phyloP scores from a whole-genome alignment of 2,888 invertebrate genomes.

The Taenaris catops region DNA sequence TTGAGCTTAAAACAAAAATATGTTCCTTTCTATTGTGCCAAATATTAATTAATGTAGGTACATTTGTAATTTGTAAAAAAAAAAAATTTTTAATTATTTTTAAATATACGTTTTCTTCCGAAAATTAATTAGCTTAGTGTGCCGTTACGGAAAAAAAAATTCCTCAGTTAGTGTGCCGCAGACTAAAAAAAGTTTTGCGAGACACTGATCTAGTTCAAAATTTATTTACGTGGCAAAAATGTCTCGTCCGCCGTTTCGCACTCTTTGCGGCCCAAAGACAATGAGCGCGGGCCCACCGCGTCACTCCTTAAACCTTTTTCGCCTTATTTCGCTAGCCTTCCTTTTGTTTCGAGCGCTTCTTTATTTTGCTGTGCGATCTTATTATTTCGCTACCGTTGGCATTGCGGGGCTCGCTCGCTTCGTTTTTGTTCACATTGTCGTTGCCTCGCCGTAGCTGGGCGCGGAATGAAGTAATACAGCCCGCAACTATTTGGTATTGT shows the following conservation, averaged over 20 bases:
- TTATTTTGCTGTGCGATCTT: constrained; percentile 78
- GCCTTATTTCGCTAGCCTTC: constrained; percentile 73
- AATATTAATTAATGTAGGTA: too few species aligned
- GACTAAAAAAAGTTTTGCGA: too few species aligned
- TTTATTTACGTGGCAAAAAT: too few species aligned
- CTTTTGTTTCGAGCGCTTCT: constrained; percentile 75
- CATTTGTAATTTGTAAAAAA: too few species aligned
- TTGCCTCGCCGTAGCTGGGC: constrained; percentile 39
- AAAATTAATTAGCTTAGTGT: too few species aligned
- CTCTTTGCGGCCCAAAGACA: constrained; percentile 41
- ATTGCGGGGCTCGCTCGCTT: constrained; percentile 54
- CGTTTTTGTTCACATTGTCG: constrained; percentile 56
- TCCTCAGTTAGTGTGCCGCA: too few species aligned
- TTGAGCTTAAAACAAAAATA: too few species aligned
- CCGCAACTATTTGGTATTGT: constrained; percentile 65
- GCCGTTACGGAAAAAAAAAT: too few species aligned
- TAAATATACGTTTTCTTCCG: too few species aligned
- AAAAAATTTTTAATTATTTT: too few species aligned
- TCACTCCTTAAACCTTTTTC: constrained; percentile 75
- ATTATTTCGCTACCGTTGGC: constrained; percentile 79
- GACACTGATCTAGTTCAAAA: too few species aligned
- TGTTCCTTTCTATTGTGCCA: too few species aligned
- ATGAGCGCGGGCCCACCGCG: constrained; percentile 71
- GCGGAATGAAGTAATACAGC: constrained; percentile 75
- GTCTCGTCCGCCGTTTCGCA: constrained; percentile 39